These are phyloP conservation scores for Xenops minutus DNA, from an alignment of 2,797 vertebrate genomes.

Conservation along the genomic window DNA sequence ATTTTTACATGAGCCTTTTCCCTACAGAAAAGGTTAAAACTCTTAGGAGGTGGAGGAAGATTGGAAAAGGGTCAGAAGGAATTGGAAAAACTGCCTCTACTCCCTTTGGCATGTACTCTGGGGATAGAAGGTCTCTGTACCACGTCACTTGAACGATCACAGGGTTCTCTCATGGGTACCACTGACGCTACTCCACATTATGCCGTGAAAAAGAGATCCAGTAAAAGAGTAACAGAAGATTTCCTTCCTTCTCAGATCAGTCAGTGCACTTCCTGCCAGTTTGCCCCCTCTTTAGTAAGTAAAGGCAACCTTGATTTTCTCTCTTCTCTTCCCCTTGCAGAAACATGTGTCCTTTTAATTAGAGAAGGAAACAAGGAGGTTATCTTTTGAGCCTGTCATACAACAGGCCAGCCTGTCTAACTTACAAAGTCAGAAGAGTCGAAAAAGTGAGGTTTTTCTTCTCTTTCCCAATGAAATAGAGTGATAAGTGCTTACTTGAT, in stretches of 20 bases:
- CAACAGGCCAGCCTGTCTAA: background rate
- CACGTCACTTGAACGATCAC: background rate
- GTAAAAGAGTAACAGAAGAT: background rate
- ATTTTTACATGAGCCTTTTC: background rate
- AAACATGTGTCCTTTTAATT: background rate
- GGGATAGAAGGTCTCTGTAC: background rate
- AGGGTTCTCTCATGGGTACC: background rate
- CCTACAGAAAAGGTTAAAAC: background rate
- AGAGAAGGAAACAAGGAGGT: background rate
- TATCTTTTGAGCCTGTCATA: background rate
- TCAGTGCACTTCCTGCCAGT: background rate
- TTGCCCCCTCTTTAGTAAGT: background rate
- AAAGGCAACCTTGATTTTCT: background rate
- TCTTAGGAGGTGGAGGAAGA: rapidly evolving
- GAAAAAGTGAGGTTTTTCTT: background rate
- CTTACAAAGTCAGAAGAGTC: slow-evolving; percentile 11
- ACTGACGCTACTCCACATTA: rapidly evolving
- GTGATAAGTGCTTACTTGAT: slow-evolving; percentile 18
- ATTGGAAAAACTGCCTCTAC: background rate
- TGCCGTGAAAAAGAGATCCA: background rate
- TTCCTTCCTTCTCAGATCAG: background rate
- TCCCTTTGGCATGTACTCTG: background rate
- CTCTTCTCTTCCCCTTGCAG: background rate
- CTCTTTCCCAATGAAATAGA: background rate
- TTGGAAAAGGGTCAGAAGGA: background rate